These are phyloP conservation scores for Pycnomerus fuliginosus DNA, from an alignment of 2,888 invertebrate species.

Conservation along the genomic window DNA sequence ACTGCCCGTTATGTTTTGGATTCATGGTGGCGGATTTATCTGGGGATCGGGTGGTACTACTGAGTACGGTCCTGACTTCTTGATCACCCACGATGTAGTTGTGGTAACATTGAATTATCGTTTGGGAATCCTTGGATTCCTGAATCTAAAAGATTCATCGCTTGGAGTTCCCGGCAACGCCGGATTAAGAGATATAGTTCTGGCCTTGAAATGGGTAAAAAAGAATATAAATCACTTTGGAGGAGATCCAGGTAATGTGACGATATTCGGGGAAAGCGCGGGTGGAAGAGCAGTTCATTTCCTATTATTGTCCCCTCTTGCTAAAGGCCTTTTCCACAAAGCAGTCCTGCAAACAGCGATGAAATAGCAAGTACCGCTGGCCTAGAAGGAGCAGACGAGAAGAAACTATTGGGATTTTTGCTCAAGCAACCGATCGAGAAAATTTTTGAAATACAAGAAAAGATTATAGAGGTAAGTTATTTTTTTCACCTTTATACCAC, in stretches of 20 bases:
- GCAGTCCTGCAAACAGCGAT: not conserved
- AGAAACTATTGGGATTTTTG: conserved; percentile 47
- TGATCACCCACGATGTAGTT: conserved; percentile 37
- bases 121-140: conserved; percentile 47
- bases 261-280: conserved; percentile 58
- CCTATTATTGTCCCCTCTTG: conserved; percentile 54
- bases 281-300: conserved; percentile 55
- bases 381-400: conserved; percentile 44
- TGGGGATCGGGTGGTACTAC: conserved; percentile 47
- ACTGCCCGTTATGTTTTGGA: conserved; percentile 55
- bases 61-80: conserved; percentile 51
- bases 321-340: conserved; percentile 42
- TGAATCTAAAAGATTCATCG: conserved; percentile 52
- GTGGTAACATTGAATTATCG: not conserved
- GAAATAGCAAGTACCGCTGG: conserved; percentile 42
- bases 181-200: conserved; percentile 56
- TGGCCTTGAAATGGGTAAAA: conserved; percentile 57
- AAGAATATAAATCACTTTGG: conserved; percentile 49
- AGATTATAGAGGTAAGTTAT: conserved; percentile 14
- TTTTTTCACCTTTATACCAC: too few species aligned
- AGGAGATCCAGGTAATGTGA: conserved; percentile 43
- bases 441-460: conserved; percentile 19
- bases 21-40: conserved; percentile 55
- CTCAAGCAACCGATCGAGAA: conserved; percentile 42
- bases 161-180: conserved; percentile 57